These are phyloP conservation scores for Cosmopolites sordidus DNA, from an alignment of 2,888 invertebrate species.

Conservation along the genomic window DNA sequence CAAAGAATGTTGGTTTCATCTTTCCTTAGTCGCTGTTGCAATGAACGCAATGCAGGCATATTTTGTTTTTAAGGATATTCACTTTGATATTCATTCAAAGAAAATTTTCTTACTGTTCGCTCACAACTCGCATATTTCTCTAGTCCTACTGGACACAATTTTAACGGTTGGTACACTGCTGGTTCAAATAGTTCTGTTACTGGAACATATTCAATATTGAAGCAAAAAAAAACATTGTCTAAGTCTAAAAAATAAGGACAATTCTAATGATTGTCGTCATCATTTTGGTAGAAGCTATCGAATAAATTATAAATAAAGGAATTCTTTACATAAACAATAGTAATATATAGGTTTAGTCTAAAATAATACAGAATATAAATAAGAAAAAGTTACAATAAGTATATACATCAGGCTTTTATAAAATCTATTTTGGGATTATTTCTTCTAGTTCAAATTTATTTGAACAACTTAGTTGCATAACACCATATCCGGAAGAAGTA, in stretches of 20 bases:
- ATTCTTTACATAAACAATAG: no score
- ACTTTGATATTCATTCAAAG: no score
- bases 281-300: no score
- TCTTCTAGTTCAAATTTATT: constrained; percentile 48
- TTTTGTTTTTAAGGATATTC: no score
- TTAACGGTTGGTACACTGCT: constrained; percentile 11
- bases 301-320: no score
- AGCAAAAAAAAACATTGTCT: background rate
- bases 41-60: no score
- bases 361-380: background rate
- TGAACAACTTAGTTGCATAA: constrained; percentile 78
- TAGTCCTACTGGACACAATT: constrained; percentile 8
- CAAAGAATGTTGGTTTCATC: no score
- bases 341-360: background rate
- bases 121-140: constrained; percentile 23
- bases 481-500: constrained; percentile 96
- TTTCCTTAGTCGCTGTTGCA: no score
- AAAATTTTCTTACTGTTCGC: constrained; percentile 11
- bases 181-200: no score
- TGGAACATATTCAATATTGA: no score
- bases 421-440: background rate
- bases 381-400: background rate
- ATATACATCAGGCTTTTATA: background rate
- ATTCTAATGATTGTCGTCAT: no score
- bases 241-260: background rate